Conservation (phyloP, 1,140 invertebrate genomes). For the Drosophila pandora region DNA sequence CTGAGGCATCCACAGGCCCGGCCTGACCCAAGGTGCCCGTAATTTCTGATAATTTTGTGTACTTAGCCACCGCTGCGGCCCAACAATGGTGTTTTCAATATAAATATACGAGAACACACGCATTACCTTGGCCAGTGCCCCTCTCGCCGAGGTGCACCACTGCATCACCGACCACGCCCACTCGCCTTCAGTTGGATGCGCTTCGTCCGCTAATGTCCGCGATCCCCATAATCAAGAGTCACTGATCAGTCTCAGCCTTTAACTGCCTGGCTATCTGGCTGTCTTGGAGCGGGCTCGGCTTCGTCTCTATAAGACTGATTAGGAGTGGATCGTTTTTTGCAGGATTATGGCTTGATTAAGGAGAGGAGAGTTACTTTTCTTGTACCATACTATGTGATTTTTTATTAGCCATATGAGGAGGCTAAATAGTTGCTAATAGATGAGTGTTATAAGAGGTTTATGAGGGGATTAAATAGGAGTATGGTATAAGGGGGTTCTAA, state of each 20-base stretch:
- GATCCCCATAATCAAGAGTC: slow-evolving; percentile 63
- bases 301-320: neutral
- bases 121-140: slow-evolving; percentile 34
- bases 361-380: no score
- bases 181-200: slow-evolving; percentile 8
- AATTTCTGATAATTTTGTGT: slow-evolving; percentile 81
- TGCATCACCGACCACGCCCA: neutral
- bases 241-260: slow-evolving; percentile 43
- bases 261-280: neutral
- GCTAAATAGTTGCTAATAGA: no score
- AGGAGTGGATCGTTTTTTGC: neutral
- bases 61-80: slow-evolving; percentile 61
- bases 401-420: no score
- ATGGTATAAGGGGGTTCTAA: no score
- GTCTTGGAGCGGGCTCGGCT: no score
- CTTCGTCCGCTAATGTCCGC: slow-evolving; percentile 52
- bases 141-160: neutral
- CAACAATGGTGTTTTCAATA: slow-evolving; percentile 52
- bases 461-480: no score
- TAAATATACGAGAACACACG: slow-evolving; percentile 44
- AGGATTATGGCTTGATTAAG: neutral
- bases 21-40: slow-evolving; percentile 67
- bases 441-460: no score
- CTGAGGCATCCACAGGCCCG: neutral
- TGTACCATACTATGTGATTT: no score